Percentiles rank a stretch among this genome's conserved stretches.
These are phyloP conservation scores for Malurus alboscapulatus DNA, from an alignment of 2,113 vertebrate species.

Conservation along the genomic window DNA sequence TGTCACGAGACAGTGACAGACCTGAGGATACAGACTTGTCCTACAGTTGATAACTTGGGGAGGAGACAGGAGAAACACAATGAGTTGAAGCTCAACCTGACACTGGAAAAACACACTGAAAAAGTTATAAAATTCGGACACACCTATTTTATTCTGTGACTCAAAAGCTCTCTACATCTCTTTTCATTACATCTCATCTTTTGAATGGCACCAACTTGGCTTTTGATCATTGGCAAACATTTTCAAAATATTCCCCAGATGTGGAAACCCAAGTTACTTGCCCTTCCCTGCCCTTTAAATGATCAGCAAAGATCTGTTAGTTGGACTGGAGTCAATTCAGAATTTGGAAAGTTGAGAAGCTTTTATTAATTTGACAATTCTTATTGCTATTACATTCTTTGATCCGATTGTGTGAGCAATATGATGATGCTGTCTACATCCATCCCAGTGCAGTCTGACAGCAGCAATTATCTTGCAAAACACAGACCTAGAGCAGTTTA, in stretches of 20 bases:
- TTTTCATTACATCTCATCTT: background rate
- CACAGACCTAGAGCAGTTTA: background rate
- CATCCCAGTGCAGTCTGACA: background rate
- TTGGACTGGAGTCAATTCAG: background rate
- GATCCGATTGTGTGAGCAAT: background rate
- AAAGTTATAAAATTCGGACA: background rate
- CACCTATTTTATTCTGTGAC: background rate
- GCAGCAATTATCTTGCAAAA: background rate
- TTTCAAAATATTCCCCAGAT: background rate
- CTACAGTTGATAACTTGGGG: background rate
- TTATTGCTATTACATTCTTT: background rate
- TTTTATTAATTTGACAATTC: background rate
- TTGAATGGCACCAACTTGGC: background rate
- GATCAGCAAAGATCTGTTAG: background rate
- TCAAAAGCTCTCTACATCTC: background rate
- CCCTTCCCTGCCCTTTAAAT: background rate
- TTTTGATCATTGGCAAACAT: background rate
- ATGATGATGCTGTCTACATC: background rate
- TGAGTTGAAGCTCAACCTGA: background rate
- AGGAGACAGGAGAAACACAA: background rate
- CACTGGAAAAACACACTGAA: background rate
- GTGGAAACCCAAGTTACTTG: background rate
- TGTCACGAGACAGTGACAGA: background rate
- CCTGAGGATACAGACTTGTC: background rate
- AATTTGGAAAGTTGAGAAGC: background rate